phyloP scores from a whole-genome alignment of 2,113 vertebrate genomes.

The Piaya cayana region DNA sequence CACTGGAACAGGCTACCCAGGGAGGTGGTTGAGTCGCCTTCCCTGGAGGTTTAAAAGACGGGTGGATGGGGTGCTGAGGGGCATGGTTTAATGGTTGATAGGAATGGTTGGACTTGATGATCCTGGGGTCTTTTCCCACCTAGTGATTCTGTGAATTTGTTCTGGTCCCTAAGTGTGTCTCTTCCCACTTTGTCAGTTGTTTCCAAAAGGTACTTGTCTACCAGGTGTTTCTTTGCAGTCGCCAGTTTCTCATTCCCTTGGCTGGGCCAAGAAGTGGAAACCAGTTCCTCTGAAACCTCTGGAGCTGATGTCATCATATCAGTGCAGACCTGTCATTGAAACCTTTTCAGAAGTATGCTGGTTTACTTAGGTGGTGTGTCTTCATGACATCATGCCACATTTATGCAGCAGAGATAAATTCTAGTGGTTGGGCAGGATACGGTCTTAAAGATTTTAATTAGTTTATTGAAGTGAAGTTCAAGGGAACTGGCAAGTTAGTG shows the following conservation, averaged over 20 bases:
- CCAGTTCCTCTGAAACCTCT: background rate
- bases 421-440: background rate
- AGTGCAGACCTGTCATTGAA: background rate
- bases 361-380: background rate
- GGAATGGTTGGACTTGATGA: no score
- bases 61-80: no score
- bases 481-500: background rate
- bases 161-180: background rate
- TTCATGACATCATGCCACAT: background rate
- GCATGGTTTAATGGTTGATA: no score
- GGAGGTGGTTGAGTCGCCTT: no score
- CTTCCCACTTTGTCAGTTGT: background rate
- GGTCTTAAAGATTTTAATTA: constrained; percentile 33
- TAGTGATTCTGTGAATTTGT: background rate
- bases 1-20: no score
- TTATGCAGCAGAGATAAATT: background rate
- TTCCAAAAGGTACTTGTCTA: background rate
- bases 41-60: no score
- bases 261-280: background rate
- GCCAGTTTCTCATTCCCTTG: background rate
- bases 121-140: no score
- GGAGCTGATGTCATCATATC: background rate
- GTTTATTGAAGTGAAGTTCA: background rate
- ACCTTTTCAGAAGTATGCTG: background rate
- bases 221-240: background rate